A percentile compares a stretch with the other conserved stretches of the same genome.
Conservation (phyloP, 2,113 vertebrate genomes). For the Microcebus griseorufus region DNA sequence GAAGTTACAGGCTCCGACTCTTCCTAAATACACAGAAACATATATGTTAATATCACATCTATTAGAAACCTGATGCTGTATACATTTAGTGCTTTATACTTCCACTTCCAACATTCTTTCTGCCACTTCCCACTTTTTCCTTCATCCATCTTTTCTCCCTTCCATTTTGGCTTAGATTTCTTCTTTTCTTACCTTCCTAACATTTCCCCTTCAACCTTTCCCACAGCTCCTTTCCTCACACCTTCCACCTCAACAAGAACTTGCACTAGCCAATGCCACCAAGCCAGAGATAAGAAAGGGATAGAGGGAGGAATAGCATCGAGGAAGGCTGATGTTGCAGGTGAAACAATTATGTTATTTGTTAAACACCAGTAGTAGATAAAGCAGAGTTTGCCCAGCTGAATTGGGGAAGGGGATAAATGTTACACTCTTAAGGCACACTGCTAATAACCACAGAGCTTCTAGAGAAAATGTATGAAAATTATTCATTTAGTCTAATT, state of each 20-base stretch:
- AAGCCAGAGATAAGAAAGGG: not conserved
- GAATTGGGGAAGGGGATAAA: not conserved
- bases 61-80: not conserved
- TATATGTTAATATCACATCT: not conserved
- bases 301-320: not conserved
- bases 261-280: not conserved
- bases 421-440: not conserved
- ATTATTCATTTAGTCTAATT: not conserved
- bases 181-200: not conserved
- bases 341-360: not conserved
- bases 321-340: not conserved
- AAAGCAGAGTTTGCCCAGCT: not conserved
- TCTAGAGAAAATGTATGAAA: not conserved
- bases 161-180: not conserved
- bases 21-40: slow-evolving; percentile 87
- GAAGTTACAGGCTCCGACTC: slow-evolving; percentile 91
- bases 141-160: not conserved
- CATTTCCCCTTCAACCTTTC: too few species aligned
- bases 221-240: fast-evolving
- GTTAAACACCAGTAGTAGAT: not conserved
- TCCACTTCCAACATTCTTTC: not conserved
- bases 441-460: not conserved
- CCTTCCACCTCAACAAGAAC: not conserved
- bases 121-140: not conserved
- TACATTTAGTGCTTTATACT: not conserved